Evolutionary conservation across 2,113 vertebrate species (phyloP).

Genomic region (Mormyrus lacerda): DNA sequence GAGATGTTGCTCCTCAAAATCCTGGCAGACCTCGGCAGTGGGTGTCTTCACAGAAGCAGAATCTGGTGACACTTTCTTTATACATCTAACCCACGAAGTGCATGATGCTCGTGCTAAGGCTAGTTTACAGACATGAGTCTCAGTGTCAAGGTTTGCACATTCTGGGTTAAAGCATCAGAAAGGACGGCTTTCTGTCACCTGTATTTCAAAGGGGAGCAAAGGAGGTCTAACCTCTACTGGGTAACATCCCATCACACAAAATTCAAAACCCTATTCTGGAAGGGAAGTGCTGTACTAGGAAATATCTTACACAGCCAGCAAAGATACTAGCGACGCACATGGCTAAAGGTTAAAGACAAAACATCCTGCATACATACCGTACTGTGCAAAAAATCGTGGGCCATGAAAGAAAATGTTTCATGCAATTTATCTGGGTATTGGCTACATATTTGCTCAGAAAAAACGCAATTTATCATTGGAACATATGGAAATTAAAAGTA

Average conservation of each 20-base stretch:
- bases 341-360: no score
- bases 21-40: not conserved
- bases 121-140: not conserved
- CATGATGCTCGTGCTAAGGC: not conserved
- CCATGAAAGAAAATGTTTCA: no score
- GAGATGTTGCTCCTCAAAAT: not conserved
- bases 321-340: not conserved
- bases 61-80: not conserved
- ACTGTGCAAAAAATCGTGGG: no score
- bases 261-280: not conserved
- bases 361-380: not conserved
- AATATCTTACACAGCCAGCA: not conserved
- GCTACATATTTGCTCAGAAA: no score
- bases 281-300: not conserved
- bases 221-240: no score
- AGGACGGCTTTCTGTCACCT: not conserved
- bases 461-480: no score
- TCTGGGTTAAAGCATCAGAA: not conserved
- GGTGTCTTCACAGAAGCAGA: not conserved
- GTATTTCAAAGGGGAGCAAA: not conserved
- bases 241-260: not conserved
- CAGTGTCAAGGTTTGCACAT: not conserved
- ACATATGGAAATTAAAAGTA: no score
- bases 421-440: no score
- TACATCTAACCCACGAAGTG: not conserved